Conservation (phyloP, 1,140 invertebrate genomes). For the Bombus impatiens region DNA sequence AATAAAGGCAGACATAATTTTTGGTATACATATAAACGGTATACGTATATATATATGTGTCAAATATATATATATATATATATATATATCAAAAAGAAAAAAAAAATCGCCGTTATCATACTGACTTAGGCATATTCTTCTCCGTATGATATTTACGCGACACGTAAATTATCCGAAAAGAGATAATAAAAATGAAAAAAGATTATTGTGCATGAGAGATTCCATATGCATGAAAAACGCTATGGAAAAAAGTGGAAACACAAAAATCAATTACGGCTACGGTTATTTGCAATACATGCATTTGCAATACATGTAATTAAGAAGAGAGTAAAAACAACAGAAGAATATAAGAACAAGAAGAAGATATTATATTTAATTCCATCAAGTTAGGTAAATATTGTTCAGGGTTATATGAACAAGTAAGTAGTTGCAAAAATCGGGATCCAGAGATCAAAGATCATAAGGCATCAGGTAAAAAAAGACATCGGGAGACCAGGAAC, state of each 20-base stretch:
- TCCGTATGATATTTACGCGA: slow-evolving; percentile 55
- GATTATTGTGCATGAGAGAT: slow-evolving; percentile 38
- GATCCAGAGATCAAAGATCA: slow-evolving; percentile 47
- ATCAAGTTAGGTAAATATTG: slow-evolving; percentile 23
- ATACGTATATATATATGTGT: background rate
- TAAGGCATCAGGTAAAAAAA: slow-evolving; percentile 17
- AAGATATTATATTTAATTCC: slow-evolving; percentile 50
- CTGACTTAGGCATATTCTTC: slow-evolving; percentile 36
- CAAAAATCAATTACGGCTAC: slow-evolving; percentile 28
- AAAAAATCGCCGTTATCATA: slow-evolving; percentile 56
- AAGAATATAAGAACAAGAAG: slow-evolving; percentile 43
- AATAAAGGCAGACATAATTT: background rate
- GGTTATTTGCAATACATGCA: slow-evolving; percentile 73
- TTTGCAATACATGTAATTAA: slow-evolving; percentile 69
- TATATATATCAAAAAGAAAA: background rate
- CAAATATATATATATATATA: too few species aligned
- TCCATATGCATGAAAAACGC: slow-evolving; percentile 29
- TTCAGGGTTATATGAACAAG: slow-evolving; percentile 15
- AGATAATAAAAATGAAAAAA: background rate
- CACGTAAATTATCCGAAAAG: background rate
- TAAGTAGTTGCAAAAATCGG: slow-evolving; percentile 52
- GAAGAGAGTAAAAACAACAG: background rate
- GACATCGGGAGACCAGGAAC: slow-evolving; percentile 29
- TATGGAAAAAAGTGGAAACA: slow-evolving; percentile 30
- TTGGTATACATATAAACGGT: slow-evolving; percentile 5